phyloP scores from a whole-genome alignment of 2,797 vertebrate species.

The Hapalemur alaotrensis region DNA sequence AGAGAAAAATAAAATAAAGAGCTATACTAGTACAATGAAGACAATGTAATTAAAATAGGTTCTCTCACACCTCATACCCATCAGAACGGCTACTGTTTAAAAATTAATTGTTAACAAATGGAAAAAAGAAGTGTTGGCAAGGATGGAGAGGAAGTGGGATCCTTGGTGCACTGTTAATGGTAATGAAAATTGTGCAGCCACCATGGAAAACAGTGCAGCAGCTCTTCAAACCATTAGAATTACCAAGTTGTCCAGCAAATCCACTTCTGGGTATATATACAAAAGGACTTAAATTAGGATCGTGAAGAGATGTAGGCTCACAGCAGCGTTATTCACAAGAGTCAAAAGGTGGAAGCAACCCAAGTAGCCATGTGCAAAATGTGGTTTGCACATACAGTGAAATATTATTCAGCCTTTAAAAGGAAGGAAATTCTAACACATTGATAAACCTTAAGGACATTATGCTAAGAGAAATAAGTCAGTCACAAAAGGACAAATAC shows the following conservation, averaged over 20 bases:
- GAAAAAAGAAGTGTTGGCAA: background rate
- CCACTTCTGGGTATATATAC: too few species aligned
- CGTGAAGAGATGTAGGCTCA: too few species aligned
- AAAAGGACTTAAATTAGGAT: too few species aligned
- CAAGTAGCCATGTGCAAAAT: too few species aligned
- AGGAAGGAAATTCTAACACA: too few species aligned
- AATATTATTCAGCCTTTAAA: too few species aligned
- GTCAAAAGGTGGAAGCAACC: too few species aligned
- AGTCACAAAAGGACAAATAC: background rate
- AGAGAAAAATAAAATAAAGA: background rate
- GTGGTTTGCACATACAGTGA: too few species aligned
- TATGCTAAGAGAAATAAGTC: background rate
- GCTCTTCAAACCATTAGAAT: background rate
- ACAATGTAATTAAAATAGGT: background rate
- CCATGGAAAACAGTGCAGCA: background rate
- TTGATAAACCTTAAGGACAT: background rate
- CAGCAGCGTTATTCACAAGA: too few species aligned
- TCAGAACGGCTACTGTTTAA: background rate
- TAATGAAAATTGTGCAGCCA: background rate
- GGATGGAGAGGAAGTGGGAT: background rate
- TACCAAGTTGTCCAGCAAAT: background rate
- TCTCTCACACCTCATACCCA: background rate
- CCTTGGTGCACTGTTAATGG: background rate
- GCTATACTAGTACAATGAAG: background rate
- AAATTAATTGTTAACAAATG: background rate